Conservation (phyloP, 2,888 invertebrate genomes). For the Sinelater perroti region DNA sequence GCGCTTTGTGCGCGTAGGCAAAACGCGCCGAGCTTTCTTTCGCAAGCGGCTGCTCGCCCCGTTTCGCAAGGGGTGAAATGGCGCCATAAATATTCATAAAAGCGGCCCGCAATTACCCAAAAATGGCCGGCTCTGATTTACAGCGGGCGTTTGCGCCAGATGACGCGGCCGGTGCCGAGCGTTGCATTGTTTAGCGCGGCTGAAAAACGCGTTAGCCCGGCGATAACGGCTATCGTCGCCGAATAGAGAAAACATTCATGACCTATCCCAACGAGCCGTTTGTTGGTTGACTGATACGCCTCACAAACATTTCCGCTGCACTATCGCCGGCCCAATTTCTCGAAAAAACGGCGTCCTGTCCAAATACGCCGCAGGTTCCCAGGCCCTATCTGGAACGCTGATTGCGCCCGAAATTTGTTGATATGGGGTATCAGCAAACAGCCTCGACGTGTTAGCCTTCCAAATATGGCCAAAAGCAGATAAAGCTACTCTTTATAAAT, state of each 20-base stretch:
- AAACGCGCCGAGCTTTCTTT: constrained; percentile 1
- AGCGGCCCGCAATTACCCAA: no score
- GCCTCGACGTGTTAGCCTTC: no score
- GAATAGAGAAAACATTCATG: constrained; percentile 33
- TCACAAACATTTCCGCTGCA: constrained; percentile 31
- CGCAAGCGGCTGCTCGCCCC: no score
- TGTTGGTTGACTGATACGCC: constrained; percentile 25
- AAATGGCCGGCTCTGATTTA: not conserved
- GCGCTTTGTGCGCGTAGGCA: constrained; percentile 2
- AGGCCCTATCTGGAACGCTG: no score
- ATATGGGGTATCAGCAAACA: no score
- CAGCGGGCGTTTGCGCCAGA: not conserved
- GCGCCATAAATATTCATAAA: constrained; percentile 36
- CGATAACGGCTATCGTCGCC: constrained; percentile 27
- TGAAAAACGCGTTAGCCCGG: no score
- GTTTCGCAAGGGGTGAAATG: constrained; percentile 37
- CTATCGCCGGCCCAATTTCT: constrained; percentile 20
- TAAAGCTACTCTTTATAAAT: no score
- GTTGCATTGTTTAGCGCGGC: not conserved
- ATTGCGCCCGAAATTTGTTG: no score
- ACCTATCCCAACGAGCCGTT: constrained; percentile 37
- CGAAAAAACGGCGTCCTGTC: constrained; percentile 16
- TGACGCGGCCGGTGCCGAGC: constrained; percentile 13
- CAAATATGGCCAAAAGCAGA: no score
- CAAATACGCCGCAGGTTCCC: constrained; percentile 19